These are phyloP conservation scores for Phylloscopus collybita DNA, from an alignment of 2,797 vertebrate species.

Conservation along the genomic window DNA sequence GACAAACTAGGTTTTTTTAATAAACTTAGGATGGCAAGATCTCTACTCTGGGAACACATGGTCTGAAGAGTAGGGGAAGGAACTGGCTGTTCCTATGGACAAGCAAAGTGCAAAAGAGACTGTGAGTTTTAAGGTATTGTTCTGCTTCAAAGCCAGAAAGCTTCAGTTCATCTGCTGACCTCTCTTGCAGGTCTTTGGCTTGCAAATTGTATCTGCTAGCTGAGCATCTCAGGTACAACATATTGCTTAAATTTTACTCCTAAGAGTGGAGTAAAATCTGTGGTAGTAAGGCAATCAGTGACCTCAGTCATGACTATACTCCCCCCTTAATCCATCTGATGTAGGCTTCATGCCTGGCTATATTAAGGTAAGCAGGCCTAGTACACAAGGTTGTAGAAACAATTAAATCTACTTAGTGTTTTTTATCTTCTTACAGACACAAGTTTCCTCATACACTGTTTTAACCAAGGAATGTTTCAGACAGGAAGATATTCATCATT, in stretches of 20 bases:
- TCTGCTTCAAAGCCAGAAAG: not conserved
- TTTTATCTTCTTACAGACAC: not conserved
- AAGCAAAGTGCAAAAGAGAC: not conserved
- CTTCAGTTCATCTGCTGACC: not conserved
- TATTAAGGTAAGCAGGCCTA: not conserved
- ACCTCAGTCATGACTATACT: not conserved
- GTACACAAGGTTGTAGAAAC: not conserved
- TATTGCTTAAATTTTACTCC: not conserved
- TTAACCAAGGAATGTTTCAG: not conserved
- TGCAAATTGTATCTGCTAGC: not conserved
- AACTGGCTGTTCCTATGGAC: not conserved
- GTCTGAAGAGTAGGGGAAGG: not conserved
- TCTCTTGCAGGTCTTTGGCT: not conserved
- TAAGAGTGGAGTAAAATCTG: not conserved
- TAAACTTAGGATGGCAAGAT: not conserved
- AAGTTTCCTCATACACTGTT: not conserved
- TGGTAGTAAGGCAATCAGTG: not conserved
- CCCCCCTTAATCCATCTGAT: not conserved
- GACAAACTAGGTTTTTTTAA: not conserved
- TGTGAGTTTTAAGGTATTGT: too few species aligned
- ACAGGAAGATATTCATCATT: not conserved
- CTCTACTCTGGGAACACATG: not conserved
- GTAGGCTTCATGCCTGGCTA: not conserved
- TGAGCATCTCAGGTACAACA: not conserved
- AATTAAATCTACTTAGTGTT: not conserved